phyloP scores from a whole-genome alignment of 2,113 vertebrate genomes.

The Percina caprodes region DNA sequence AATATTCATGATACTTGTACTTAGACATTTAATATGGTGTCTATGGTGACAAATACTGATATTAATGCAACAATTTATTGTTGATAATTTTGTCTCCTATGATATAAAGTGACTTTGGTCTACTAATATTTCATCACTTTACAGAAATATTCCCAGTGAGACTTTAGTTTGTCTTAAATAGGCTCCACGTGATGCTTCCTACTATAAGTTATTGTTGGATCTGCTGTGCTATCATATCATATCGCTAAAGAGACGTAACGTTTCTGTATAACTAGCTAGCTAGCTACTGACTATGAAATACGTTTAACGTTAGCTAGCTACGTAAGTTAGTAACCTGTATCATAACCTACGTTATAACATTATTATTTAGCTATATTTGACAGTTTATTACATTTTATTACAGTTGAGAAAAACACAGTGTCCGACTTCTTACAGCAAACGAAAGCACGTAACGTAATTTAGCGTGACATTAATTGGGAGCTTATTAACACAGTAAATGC shows the following conservation, averaged over 20 bases:
- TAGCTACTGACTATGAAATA: neutral
- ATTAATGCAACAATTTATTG: neutral
- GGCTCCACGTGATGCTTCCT: neutral
- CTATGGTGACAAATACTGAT: neutral
- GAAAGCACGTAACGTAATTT: slow-evolving; percentile 14
- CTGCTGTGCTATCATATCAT: neutral
- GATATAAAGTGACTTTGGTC: too few species aligned
- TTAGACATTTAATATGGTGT: neutral
- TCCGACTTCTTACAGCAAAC: neutral
- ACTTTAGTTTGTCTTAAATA: neutral
- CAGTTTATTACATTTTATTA: too few species aligned
- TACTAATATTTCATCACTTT: neutral
- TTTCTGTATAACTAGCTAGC: neutral
- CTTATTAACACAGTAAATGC: slow-evolving; percentile 59
- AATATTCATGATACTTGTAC: neutral
- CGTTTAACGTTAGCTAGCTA: slow-evolving; percentile 5
- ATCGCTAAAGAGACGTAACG: neutral
- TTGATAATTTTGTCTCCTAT: neutral
- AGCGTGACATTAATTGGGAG: slow-evolving; percentile 35
- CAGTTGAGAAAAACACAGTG: neutral
- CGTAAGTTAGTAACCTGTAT: neutral
- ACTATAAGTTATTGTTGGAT: neutral
- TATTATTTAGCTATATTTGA: neutral
- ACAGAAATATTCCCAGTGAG: neutral
- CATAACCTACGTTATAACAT: neutral